Evolutionary conservation across 2,797 vertebrate genomes (phyloP).

Genomic region (Myoxocephalus aenaeus): DNA sequence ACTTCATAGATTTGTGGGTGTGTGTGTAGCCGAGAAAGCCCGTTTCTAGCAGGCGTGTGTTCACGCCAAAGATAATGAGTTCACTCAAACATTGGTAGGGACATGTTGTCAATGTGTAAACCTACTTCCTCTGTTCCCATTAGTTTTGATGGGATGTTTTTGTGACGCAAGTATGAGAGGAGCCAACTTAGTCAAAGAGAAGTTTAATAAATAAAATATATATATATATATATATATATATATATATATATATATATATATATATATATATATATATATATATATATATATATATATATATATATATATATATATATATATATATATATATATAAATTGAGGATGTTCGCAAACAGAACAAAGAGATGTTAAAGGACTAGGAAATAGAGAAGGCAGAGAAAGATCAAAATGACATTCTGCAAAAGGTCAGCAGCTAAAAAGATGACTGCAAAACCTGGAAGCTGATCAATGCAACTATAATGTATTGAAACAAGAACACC

Average conservation of each 20-base stretch:
- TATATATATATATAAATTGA: no score
- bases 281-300: no score
- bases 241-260: no score
- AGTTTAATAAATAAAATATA: no score
- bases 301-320: no score
- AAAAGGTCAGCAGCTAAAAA: no score
- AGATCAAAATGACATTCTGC: no score
- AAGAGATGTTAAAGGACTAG: neutral
- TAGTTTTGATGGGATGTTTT: neutral
- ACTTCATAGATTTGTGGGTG: slow-evolving; percentile 50
- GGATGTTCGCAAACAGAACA: neutral
- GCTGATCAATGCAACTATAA: no score
- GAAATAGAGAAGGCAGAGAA: no score
- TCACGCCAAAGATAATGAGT: neutral
- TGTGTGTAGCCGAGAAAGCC: slow-evolving; percentile 45
- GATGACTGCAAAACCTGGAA: no score
- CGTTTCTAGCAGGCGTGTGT: slow-evolving; percentile 44
- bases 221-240: no score
- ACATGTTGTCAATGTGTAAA: neutral
- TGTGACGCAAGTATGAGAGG: neutral
- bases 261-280: no score
- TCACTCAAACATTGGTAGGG: neutral
- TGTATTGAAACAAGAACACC: neutral
- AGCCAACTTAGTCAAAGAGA: neutral
- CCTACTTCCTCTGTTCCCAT: neutral